Evolutionary conservation across 2,113 vertebrate species (phyloP), one percentile per base, ranked within the genome.

Genomic region (Oncorhynchus nerka): DNA sequence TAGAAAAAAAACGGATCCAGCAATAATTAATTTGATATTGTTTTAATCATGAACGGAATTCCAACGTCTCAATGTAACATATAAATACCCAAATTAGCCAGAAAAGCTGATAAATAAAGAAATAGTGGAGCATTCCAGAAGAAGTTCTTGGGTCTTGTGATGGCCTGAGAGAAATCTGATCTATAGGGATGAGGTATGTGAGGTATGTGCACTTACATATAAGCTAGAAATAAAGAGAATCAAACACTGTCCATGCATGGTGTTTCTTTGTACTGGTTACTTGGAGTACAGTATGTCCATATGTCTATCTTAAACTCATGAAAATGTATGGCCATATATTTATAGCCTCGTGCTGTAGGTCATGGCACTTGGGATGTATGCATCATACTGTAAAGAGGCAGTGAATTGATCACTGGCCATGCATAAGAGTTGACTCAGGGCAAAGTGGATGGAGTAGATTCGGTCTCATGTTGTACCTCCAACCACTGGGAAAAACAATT

Each of bases 401-500:
- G 62, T 55, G 75, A 82, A 87, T 85, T 85, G 87, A 89, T 87
- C 75, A 76, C 73, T 45, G 81, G 83, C 75, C 81, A 73, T 19
- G 77, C 80, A 73, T 19, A 72, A 59, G 76, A 87, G 81, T 76
- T 77, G 51, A 16, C 51, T 55, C 51, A 79, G 82, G 77, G 77
- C 71, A 75, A 45, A 45, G 39, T 45, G 39, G 39, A 45, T 81
- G 59, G 64, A 80, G 76, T 70, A 69, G 75, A 82, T 65, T 76
- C 73, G 71, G 73, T 76, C 79, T 79, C 76, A 57, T 80, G 76
- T 61, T 77, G 71, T 81, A 80, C 80, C 82, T 79, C 84, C 80
- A 75, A 70, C 84, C 86, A 70, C 82, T 89, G 81, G 85, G 74
- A 5, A 34, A 6, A 84, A 85, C 77, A 87, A 86, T 85, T 74